Percentiles rank a stretch among this genome's conserved stretches.
Evolutionary conservation across 2,888 invertebrate species (phyloP).

Genomic region (Heliconius cydno): DNA sequence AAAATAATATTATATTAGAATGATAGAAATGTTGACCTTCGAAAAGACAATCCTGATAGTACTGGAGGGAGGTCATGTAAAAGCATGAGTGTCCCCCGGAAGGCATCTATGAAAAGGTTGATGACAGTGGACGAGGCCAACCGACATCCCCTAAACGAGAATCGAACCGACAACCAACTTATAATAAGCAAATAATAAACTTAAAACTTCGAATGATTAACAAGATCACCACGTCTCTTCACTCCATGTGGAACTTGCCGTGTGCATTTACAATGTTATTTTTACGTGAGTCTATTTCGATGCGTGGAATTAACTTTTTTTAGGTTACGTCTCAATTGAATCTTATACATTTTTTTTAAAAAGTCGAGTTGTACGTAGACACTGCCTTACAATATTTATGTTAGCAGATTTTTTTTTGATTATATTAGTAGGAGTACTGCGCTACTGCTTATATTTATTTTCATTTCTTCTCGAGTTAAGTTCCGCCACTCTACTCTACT

Average conservation of each 20-base stretch:
- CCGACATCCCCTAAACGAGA: too few species aligned
- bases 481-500: too few species aligned
- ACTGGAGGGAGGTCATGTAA: too few species aligned
- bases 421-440: background rate
- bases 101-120: too few species aligned
- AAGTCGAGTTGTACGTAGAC: background rate
- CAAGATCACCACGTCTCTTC: background rate
- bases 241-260: conserved; percentile 16
- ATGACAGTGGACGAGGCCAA: too few species aligned
- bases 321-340: conserved; percentile 13
- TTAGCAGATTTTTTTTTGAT: background rate
- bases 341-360: background rate
- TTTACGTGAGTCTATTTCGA: conserved; percentile 43
- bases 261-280: conserved; percentile 42
- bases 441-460: too few species aligned
- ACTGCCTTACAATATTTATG: background rate
- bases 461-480: too few species aligned
- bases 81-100: too few species aligned
- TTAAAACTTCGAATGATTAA: background rate
- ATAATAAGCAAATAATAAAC: background rate
- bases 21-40: too few species aligned
- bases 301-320: conserved; percentile 31
- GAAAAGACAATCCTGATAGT: too few species aligned
- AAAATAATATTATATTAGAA: background rate
- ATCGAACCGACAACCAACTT: too few species aligned